Evolutionary conservation across 2,888 invertebrate genomes (phyloP).

Genomic region (Metallyticus violacea): DNA sequence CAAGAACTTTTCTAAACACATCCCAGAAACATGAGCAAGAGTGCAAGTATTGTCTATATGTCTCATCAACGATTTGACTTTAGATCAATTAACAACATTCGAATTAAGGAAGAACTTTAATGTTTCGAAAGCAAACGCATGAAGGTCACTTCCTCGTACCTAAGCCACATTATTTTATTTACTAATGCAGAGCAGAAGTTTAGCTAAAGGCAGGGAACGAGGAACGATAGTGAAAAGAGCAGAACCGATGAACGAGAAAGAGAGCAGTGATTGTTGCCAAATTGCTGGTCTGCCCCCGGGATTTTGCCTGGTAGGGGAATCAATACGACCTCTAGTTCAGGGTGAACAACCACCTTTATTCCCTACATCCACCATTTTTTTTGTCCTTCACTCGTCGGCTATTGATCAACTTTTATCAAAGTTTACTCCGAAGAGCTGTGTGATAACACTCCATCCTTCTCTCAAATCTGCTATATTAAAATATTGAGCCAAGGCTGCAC

Average conservation of each 20-base stretch:
- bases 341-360: not conserved
- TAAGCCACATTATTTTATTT: too few relatives aligned
- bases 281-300: slow-evolving; percentile 27
- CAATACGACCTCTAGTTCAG: slow-evolving; percentile 27
- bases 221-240: not conserved
- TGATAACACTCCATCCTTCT: not conserved
- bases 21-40: too few relatives aligned
- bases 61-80: too few relatives aligned
- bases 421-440: not conserved
- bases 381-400: not conserved
- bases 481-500: not conserved
- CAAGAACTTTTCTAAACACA: too few relatives aligned
- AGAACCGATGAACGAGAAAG: slow-evolving; percentile 1
- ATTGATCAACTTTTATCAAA: not conserved
- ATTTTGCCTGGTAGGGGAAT: slow-evolving; percentile 25
- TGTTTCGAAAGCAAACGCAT: too few relatives aligned
- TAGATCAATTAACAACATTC: too few relatives aligned
- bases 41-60: too few relatives aligned
- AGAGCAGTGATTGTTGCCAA: slow-evolving; percentile 35
- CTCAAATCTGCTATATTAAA: not conserved
- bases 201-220: not conserved
- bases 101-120: too few relatives aligned
- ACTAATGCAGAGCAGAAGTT: not conserved
- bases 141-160: too few relatives aligned
- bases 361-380: not conserved